A percentile compares a stretch with the other conserved stretches of the same genome.
Conservation (phyloP, 2,888 invertebrate species). For the Dyspetes luteomarginatus region DNA sequence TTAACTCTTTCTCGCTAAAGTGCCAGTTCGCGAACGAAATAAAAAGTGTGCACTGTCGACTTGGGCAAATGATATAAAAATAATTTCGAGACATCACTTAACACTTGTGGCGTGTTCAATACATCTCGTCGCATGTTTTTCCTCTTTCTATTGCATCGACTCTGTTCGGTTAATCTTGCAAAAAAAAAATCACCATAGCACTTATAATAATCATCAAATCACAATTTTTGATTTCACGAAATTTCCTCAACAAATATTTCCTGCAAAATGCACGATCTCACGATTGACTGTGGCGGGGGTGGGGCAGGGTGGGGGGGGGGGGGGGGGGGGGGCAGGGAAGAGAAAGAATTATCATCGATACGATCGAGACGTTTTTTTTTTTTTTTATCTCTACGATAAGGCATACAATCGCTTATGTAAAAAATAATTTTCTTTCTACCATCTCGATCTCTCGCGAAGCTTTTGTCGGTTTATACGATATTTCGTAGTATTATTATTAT, state of each 20-base stretch:
- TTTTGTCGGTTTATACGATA: constrained; percentile 33
- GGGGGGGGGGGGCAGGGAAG: too few species aligned
- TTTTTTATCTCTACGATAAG: constrained; percentile 67
- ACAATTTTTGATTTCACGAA: neutral
- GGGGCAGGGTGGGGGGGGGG: too few species aligned
- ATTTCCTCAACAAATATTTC: neutral
- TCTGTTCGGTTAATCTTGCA: constrained; percentile 4
- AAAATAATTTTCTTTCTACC: constrained; percentile 72
- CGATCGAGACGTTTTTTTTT: constrained; percentile 24
- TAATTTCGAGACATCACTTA: constrained; percentile 68
- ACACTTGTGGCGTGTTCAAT: constrained; percentile 32
- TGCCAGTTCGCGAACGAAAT: constrained; percentile 15
- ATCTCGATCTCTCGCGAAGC: constrained; percentile 42
- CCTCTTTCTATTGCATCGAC: neutral
- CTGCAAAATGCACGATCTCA: neutral
- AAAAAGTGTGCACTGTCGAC: constrained; percentile 64
- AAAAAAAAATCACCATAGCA: neutral
- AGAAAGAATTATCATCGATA: neutral
- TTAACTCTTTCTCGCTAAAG: constrained; percentile 20
- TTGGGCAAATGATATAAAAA: constrained; percentile 76
- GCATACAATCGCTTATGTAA: constrained; percentile 73
- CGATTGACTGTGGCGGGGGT: neutral
- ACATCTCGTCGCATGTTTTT: constrained; percentile 6
- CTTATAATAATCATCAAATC: neutral
- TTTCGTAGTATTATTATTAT: constrained; percentile 7